phyloP scores from a whole-genome alignment of 2,113 vertebrate genomes.

The Nymphicus hollandicus region DNA sequence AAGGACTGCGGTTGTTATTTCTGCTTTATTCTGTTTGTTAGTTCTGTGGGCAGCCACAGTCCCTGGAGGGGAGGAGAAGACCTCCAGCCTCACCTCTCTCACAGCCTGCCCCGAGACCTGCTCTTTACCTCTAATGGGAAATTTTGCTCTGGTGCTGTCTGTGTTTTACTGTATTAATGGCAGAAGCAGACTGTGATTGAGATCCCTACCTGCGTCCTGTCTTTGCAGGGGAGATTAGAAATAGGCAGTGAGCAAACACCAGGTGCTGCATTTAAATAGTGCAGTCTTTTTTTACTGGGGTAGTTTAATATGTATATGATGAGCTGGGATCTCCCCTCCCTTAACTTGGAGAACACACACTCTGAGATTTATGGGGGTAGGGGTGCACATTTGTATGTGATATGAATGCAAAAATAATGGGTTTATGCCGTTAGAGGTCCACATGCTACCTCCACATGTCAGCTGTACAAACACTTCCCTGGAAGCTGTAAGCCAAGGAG shows the following conservation, averaged over 20 bases:
- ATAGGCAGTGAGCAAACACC: not conserved
- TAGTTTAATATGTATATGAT: not conserved
- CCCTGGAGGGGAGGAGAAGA: not conserved
- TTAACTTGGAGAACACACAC: not conserved
- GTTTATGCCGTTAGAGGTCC: not conserved
- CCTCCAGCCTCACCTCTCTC: not conserved
- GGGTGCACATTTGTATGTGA: not conserved
- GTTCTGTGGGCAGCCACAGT: fast-evolving
- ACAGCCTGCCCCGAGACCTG: not conserved
- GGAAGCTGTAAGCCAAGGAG: not conserved
- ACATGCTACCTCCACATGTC: not conserved
- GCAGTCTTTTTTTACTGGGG: not conserved
- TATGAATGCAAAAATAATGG: not conserved
- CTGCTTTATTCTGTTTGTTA: not conserved
- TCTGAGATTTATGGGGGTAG: not conserved
- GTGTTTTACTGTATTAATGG: not conserved
- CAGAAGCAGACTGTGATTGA: not conserved
- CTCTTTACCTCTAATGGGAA: not conserved
- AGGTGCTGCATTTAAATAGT: not conserved
- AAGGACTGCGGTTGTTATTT: not conserved
- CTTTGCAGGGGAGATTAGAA: not conserved
- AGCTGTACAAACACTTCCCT: not conserved
- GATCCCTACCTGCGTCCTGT: not conserved
- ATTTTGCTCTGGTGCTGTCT: fast-evolving
- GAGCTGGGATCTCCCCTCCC: not conserved